phyloP scores from a whole-genome alignment of 2,113 vertebrate genomes.

The Struthio camelus region DNA sequence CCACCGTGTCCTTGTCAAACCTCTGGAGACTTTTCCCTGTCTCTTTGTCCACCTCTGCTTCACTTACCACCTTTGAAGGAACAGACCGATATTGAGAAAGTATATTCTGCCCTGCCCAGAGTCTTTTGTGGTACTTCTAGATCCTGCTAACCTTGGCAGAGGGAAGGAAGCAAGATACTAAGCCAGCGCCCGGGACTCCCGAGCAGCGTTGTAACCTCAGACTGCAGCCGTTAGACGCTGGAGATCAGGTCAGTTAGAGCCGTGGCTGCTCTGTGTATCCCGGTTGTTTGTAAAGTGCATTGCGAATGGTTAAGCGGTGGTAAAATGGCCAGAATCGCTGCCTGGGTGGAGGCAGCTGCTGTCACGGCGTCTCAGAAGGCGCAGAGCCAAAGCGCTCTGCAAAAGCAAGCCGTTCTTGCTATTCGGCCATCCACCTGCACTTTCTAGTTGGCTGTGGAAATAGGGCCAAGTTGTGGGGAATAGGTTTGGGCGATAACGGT shows the following conservation, averaged over 20 bases:
- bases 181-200: accelerated
- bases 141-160: not conserved
- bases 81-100: accelerated
- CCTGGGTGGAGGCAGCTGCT: not conserved
- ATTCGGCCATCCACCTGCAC: not conserved
- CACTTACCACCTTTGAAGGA: not conserved
- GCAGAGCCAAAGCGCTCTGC: not conserved
- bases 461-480: accelerated
- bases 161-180: not conserved
- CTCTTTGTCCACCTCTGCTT: not conserved
- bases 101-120: accelerated
- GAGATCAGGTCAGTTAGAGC: not conserved
- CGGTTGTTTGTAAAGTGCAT: not conserved
- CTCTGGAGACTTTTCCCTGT: not conserved
- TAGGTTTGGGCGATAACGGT: not conserved
- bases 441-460: not conserved
- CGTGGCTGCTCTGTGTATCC: not conserved
- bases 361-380: not conserved
- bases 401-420: not conserved
- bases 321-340: not conserved
- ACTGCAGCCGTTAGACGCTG: not conserved
- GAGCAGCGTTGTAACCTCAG: accelerated
- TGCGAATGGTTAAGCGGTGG: accelerated
- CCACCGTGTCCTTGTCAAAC: accelerated
- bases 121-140: not conserved